Conservation (phyloP, 2,888 invertebrate genomes). For the Elysia crispata region DNA sequence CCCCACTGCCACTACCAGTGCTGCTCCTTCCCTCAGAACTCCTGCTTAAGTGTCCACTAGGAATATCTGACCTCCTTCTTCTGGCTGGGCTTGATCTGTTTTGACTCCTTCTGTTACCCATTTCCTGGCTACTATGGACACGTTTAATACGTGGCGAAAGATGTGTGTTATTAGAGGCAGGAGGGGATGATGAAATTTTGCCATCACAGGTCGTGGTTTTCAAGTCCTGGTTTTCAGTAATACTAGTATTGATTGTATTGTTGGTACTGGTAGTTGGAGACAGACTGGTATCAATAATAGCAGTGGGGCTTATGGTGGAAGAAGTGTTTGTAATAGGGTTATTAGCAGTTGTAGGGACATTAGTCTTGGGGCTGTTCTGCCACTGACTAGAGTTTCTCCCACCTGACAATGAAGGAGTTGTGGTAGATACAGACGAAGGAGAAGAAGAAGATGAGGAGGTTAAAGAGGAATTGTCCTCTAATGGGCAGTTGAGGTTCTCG, state of each 20-base stretch:
- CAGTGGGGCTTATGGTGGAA: neutral
- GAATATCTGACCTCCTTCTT: neutral
- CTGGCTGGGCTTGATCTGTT: constrained; percentile 23
- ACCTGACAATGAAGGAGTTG: too few relatives aligned
- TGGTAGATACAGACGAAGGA: neutral
- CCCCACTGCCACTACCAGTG: too few relatives aligned
- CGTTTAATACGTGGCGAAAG: constrained; percentile 33
- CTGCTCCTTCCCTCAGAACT: neutral
- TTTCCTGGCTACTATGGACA: constrained; percentile 40
- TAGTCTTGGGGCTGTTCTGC: neutral
- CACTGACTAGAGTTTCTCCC: neutral
- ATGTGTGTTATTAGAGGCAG: neutral
- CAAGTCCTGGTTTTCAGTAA: constrained; percentile 11
- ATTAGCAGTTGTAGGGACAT: neutral
- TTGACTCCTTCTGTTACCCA: constrained; percentile 5
- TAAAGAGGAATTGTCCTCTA: constrained; percentile 38
- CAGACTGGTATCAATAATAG: neutral
- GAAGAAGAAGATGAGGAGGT: neutral
- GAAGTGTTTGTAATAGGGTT: neutral
- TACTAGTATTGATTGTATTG: constrained; percentile 25
- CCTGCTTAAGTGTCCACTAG: neutral
- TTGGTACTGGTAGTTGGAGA: neutral
- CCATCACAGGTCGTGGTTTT: constrained; percentile 1
- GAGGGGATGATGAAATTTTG: neutral
- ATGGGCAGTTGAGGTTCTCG: constrained; percentile 67